Conservation (phyloP, 1,140 invertebrate species). For the Lucilia cuprina region DNA sequence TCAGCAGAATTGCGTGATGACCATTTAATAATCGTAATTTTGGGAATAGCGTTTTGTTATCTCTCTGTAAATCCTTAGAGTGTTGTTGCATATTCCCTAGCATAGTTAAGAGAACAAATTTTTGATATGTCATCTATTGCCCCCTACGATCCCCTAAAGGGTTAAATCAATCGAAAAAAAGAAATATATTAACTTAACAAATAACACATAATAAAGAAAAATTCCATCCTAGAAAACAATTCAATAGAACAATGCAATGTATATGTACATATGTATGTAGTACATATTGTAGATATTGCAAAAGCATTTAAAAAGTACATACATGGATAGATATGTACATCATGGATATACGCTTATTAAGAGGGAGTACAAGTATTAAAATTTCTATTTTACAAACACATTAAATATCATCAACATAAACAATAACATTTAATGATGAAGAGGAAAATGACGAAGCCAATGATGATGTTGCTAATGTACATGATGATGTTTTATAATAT, state of each 20-base stretch:
- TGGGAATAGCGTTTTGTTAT: too few species aligned
- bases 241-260: background rate
- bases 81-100: too few species aligned
- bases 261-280: background rate
- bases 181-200: background rate
- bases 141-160: background rate
- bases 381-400: background rate
- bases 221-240: constrained; percentile 6
- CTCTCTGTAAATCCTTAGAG: too few species aligned
- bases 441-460: background rate
- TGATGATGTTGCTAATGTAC: background rate
- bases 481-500: background rate
- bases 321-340: too few species aligned
- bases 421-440: background rate
- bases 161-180: background rate
- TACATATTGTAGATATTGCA: too few species aligned
- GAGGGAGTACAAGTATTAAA: background rate
- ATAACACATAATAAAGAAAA: background rate
- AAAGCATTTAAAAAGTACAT: too few species aligned
- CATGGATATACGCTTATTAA: background rate
- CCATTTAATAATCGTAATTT: too few species aligned
- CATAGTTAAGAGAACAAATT: too few species aligned
- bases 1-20: too few species aligned
- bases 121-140: too few species aligned
- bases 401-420: background rate